Evolutionary conservation across 2,888 invertebrate species (phyloP).

Genomic region (Tryphoninae sp.): DNA sequence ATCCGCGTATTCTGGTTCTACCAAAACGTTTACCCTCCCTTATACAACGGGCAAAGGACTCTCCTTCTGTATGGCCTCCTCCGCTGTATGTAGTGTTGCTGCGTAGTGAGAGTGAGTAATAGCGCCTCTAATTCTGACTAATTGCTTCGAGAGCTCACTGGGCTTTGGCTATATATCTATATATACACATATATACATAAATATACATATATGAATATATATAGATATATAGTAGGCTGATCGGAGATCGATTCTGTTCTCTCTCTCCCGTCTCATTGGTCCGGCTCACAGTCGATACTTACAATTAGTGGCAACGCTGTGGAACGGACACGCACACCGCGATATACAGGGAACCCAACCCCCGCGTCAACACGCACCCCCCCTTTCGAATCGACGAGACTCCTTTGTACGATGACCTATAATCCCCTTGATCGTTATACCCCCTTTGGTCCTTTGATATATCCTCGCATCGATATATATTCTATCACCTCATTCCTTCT

Average conservation of each 20-base stretch:
- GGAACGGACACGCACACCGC: constrained; percentile 11
- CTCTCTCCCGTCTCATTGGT: constrained; percentile 11
- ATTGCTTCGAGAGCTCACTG: constrained; percentile 62
- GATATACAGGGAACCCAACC: constrained; percentile 9
- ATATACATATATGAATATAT: not conserved
- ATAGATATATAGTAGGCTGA: constrained; percentile 20
- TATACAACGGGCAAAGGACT: constrained; percentile 30
- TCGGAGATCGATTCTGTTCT: constrained; percentile 38
- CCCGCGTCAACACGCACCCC: constrained; percentile 16
- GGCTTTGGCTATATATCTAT: constrained; percentile 9
- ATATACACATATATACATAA: constrained; percentile 6
- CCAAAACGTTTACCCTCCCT: constrained; percentile 54
- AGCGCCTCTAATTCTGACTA: constrained; percentile 74
- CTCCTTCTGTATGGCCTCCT: constrained; percentile 37
- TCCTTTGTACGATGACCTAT: constrained; percentile 57
- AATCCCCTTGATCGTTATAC: constrained; percentile 61
- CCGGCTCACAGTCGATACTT: constrained; percentile 57
- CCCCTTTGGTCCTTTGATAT: constrained; percentile 17
- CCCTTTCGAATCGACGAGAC: constrained; percentile 58
- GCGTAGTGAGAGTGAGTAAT: constrained; percentile 69
- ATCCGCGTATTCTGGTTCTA: constrained; percentile 53
- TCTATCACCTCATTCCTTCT: constrained; percentile 16
- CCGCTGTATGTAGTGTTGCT: constrained; percentile 25
- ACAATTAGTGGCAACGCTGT: constrained; percentile 54
- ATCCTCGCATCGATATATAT: constrained; percentile 37